These are phyloP conservation scores for Microplitis mediator DNA, from an alignment of 1,140 invertebrate genomes.

Conservation along the genomic window DNA sequence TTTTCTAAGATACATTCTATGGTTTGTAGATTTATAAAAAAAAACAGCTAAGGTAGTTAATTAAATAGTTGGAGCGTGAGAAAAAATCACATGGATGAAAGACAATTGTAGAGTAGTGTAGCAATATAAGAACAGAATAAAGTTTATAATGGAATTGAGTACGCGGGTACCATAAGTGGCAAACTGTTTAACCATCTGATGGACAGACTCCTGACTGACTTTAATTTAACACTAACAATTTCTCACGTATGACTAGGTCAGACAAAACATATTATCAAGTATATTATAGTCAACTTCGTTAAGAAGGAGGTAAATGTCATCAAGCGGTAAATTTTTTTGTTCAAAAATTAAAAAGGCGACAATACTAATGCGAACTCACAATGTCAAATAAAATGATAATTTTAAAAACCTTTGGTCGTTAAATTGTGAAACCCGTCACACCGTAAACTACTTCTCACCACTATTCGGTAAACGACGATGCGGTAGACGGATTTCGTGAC, in stretches of 20 bases:
- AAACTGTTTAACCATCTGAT: neutral
- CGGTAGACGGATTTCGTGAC: neutral
- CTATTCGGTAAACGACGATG: neutral
- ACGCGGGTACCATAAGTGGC: neutral
- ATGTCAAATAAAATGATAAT: too few relatives aligned
- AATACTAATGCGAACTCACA: too few relatives aligned
- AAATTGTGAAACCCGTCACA: neutral
- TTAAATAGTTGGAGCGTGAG: conserved; percentile 31
- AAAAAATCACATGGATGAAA: conserved; percentile 16
- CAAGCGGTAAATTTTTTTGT: conserved; percentile 29
- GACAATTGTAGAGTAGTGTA: conserved; percentile 18
- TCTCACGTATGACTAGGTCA: conserved; percentile 36
- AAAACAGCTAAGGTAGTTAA: conserved; percentile 5
- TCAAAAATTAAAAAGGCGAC: neutral
- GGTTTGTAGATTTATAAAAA: neutral
- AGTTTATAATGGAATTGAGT: conserved; percentile 17
- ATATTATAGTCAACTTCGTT: too few relatives aligned
- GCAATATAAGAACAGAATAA: conserved; percentile 12
- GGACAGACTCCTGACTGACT: neutral
- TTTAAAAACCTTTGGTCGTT: too few relatives aligned
- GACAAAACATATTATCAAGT: neutral
- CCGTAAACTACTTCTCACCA: neutral
- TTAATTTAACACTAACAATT: conserved; percentile 25
- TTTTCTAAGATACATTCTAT: too few relatives aligned
- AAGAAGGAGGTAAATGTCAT: neutral